These are phyloP conservation scores for Cataglyphis rosenhaueri DNA, from an alignment of 2,888 invertebrate genomes.

Conservation along the genomic window DNA sequence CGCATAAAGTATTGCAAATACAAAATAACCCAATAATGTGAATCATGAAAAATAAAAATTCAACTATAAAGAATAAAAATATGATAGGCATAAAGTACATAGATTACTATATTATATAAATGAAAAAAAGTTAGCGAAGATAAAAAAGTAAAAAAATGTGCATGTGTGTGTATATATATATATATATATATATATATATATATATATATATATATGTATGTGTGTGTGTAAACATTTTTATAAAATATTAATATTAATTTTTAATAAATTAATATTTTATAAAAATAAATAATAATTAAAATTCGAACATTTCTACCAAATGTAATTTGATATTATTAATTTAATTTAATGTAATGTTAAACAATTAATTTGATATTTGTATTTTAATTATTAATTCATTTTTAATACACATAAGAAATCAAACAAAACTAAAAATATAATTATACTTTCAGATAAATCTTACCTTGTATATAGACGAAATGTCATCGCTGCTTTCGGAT, in stretches of 20 bases:
- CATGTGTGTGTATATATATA: too few species aligned
- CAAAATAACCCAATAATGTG: not conserved
- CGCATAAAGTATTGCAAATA: not conserved
- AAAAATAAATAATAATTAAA: not conserved
- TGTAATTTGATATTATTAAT: too few species aligned
- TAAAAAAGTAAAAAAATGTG: too few species aligned
- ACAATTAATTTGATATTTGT: not conserved
- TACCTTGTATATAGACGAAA: slow-evolving; percentile 80
- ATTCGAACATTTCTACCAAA: not conserved
- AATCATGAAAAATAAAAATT: not conserved
- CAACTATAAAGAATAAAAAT: too few species aligned
- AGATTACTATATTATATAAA: too few species aligned
- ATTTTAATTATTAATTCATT: not conserved
- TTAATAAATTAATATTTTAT: not conserved
- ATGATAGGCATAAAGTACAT: too few species aligned
- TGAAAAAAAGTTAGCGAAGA: too few species aligned
- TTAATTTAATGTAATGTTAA: not conserved
- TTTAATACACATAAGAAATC: not conserved
- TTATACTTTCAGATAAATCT: slow-evolving; percentile 9
- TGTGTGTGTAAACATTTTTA: too few species aligned
- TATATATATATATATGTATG: too few species aligned
- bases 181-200: too few species aligned
- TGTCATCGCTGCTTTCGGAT: slow-evolving; percentile 57
- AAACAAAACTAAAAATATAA: not conserved
- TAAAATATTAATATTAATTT: not conserved